Conservation (phyloP, 2,113 vertebrate species). For the Mola mola region DNA sequence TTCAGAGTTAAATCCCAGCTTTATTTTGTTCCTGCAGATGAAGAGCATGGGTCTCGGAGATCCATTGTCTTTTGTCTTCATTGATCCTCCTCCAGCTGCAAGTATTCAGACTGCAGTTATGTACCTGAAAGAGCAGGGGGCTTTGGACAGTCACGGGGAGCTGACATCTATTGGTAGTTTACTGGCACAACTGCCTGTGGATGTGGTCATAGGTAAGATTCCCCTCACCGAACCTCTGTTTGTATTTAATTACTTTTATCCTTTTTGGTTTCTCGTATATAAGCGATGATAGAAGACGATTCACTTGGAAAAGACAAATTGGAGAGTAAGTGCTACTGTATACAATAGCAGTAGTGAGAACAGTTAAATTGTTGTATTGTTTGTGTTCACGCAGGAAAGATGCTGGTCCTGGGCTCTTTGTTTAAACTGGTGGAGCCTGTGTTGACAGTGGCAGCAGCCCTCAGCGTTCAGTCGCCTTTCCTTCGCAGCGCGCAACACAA, state of each 20-base stretch:
- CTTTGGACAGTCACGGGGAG: conserved; percentile 80
- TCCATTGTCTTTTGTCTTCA: conserved; percentile 89
- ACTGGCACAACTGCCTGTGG: conserved; percentile 90
- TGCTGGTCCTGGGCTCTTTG: conserved; percentile 89
- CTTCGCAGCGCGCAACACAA: conserved; percentile 83
- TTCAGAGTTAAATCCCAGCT: not conserved
- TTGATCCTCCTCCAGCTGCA: conserved; percentile 87
- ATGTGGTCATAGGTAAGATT: conserved; percentile 90
- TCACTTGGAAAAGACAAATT: too few species aligned
- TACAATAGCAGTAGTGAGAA: not conserved
- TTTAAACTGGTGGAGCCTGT: conserved; percentile 87
- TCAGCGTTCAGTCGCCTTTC: conserved; percentile 91
- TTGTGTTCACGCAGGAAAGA: conserved; percentile 83
- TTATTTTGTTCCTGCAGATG: conserved; percentile 80
- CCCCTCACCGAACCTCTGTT: not conserved
- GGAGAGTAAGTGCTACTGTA: not conserved
- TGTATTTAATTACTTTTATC: not conserved
- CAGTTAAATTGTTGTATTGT: not conserved
- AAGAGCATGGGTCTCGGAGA: conserved; percentile 93
- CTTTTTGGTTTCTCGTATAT: not conserved
- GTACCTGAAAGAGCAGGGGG: conserved; percentile 90
- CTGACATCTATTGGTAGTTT: conserved; percentile 88
- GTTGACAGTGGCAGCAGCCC: conserved; percentile 85
- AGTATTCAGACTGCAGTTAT: conserved; percentile 89
- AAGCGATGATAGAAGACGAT: too few species aligned